These are phyloP conservation scores for Ectemnius lituratus DNA, from an alignment of 2,888 invertebrate species.

Conservation along the genomic window DNA sequence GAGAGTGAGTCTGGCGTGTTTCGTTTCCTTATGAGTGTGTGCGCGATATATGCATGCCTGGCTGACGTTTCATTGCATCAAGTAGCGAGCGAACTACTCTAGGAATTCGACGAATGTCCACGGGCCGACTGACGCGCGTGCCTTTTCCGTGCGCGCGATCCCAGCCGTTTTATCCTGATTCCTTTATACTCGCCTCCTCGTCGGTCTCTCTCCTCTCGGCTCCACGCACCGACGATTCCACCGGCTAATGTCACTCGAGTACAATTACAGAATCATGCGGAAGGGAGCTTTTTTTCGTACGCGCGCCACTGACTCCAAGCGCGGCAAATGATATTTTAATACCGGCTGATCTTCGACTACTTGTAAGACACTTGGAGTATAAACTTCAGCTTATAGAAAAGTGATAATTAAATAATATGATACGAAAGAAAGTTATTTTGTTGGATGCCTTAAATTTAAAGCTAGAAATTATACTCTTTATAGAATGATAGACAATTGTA, in stretches of 20 bases:
- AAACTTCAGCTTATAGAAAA: no score
- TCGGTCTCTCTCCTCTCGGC: no score
- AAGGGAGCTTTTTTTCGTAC: background rate
- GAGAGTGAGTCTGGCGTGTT: conserved; percentile 10
- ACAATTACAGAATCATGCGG: conserved; percentile 9
- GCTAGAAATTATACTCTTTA: no score
- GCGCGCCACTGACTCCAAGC: background rate
- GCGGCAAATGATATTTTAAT: conserved; percentile 4
- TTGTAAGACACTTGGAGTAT: no score
- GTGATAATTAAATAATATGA: no score
- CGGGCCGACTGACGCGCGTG: conserved; percentile 32
- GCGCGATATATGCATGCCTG: conserved; percentile 56
- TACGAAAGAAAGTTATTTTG: no score
- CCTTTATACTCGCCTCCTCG: conserved; percentile 28
- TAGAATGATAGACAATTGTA: no score
- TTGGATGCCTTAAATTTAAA: no score
- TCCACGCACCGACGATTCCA: conserved; percentile 17
- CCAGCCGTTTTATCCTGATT: conserved; percentile 40
- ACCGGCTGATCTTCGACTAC: no score
- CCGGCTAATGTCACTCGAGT: conserved; percentile 12
- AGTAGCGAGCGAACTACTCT: conserved; percentile 50
- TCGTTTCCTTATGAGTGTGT: conserved; percentile 54
- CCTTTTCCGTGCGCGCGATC: conserved; percentile 23
- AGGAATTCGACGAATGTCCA: conserved; percentile 51
- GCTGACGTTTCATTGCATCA: conserved; percentile 53